A percentile compares a stretch with the other conserved stretches of the same genome.
Conservation (phyloP, 2,888 invertebrate species). For the Drepana falcataria region DNA sequence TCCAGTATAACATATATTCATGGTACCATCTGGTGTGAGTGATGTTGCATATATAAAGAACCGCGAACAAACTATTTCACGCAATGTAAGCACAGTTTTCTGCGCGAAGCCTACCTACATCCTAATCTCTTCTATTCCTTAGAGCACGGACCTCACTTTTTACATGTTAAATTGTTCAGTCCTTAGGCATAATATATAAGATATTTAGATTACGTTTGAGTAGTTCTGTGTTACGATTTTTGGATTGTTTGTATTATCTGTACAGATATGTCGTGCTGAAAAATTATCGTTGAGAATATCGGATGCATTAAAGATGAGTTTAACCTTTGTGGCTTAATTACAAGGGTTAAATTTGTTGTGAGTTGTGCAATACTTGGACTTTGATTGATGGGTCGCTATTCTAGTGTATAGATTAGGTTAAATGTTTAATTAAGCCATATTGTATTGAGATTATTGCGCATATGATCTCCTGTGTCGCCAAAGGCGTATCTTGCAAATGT, state of each 20-base stretch:
- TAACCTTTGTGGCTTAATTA: conserved; percentile 16
- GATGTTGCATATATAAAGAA: background rate
- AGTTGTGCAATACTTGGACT: conserved; percentile 39
- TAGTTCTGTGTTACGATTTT: conserved; percentile 8
- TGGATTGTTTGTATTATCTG: conserved; percentile 11
- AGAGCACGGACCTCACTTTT: conserved; percentile 40
- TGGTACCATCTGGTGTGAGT: too few species aligned
- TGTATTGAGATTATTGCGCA: conserved; percentile 56
- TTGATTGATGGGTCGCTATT: conserved; percentile 29
- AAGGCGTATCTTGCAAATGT: conserved; percentile 50
- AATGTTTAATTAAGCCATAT: conserved; percentile 46
- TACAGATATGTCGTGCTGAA: too few species aligned
- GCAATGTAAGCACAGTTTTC: background rate
- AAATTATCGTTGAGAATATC: background rate
- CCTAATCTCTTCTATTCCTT: conserved; percentile 18
- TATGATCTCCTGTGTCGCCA: conserved; percentile 56
- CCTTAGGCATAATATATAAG: conserved; percentile 18
- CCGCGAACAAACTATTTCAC: background rate
- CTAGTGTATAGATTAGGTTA: conserved; percentile 37
- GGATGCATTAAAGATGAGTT: conserved; percentile 5
- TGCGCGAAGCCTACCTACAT: background rate
- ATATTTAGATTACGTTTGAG: conserved; percentile 13
- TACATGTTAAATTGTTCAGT: conserved; percentile 24
- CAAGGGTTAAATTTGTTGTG: conserved; percentile 25
- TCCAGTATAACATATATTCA: too few species aligned